Percentiles rank a stretch among this genome's conserved stretches.
Evolutionary conservation across 2,113 vertebrate genomes (phyloP).

Genomic region (Gasterosteus nipponicus): DNA sequence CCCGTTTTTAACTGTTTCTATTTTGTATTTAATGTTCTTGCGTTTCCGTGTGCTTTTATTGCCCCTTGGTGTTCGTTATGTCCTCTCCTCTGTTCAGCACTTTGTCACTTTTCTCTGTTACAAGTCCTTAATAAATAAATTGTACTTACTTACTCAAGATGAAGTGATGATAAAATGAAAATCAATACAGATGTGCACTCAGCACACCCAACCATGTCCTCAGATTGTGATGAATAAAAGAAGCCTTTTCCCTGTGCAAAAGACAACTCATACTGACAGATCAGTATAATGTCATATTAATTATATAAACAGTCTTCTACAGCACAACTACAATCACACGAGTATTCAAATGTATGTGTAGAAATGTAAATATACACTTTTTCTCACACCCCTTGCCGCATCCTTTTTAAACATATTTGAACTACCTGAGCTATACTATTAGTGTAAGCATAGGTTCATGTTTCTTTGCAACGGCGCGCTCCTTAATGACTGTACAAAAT

Average conservation of each 20-base stretch:
- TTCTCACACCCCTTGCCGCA: background rate
- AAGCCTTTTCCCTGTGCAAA: constrained; percentile 6
- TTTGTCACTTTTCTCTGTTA: too few relatives aligned
- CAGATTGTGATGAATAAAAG: constrained; percentile 41
- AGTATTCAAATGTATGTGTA: constrained; percentile 2
- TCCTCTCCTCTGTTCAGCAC: too few relatives aligned
- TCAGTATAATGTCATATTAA: constrained; percentile 59
- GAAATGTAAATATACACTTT: background rate
- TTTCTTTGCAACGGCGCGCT: background rate
- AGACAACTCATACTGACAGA: constrained; percentile 43
- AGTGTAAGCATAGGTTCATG: background rate
- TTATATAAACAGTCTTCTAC: constrained; percentile 11
- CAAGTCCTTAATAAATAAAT: too few relatives aligned
- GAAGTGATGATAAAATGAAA: background rate
- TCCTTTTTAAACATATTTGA: constrained; percentile 9
- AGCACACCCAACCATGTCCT: background rate
- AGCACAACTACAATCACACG: background rate
- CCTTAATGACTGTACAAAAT: background rate
- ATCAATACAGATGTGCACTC: background rate
- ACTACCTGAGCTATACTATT: background rate
- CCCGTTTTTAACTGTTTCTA: too few relatives aligned
- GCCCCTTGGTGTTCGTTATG: too few relatives aligned
- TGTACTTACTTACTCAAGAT: background rate
- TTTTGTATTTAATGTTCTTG: too few relatives aligned
- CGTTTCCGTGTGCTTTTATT: too few relatives aligned